Conservation (phyloP, 1,140 invertebrate species). For the Diorhabda elongata region DNA sequence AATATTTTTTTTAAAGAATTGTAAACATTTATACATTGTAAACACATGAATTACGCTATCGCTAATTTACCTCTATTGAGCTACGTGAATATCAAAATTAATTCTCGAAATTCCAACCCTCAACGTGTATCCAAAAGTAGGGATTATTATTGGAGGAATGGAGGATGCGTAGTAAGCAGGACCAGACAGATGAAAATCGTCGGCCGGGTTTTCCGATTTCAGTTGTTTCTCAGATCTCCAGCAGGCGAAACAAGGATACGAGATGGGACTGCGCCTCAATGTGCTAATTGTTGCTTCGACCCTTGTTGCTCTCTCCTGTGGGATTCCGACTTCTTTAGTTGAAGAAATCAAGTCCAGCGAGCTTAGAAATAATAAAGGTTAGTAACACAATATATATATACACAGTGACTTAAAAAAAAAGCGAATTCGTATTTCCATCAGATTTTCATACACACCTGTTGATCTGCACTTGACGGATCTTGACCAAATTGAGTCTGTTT, state of each 20-base stretch:
- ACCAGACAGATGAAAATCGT: conserved; percentile 27
- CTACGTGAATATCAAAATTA: no score
- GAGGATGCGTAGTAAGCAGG: conserved; percentile 26
- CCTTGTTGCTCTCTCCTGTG: conserved; percentile 20
- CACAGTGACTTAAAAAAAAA: background rate
- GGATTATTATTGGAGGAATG: background rate
- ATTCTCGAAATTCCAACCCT: background rate
- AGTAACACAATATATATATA: background rate
- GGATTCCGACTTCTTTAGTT: conserved; percentile 36
- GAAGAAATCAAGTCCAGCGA: conserved; percentile 40
- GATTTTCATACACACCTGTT: background rate
- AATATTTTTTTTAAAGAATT: no score
- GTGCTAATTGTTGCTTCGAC: conserved; percentile 19
- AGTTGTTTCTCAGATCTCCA: conserved; percentile 31
- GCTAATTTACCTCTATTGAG: no score
- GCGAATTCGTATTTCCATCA: background rate
- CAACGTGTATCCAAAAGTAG: background rate
- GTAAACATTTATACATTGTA: no score
- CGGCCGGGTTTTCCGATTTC: conserved; percentile 30
- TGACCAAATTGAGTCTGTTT: background rate
- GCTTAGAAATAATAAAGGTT: conserved; percentile 38
- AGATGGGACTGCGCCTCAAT: conserved; percentile 22
- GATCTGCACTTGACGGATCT: background rate
- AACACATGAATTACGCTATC: no score
- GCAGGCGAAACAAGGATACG: conserved; percentile 7